phyloP scores from a whole-genome alignment of 35 echinoderm and acorn worm genomes.

The Lytechinus variegatus region DNA sequence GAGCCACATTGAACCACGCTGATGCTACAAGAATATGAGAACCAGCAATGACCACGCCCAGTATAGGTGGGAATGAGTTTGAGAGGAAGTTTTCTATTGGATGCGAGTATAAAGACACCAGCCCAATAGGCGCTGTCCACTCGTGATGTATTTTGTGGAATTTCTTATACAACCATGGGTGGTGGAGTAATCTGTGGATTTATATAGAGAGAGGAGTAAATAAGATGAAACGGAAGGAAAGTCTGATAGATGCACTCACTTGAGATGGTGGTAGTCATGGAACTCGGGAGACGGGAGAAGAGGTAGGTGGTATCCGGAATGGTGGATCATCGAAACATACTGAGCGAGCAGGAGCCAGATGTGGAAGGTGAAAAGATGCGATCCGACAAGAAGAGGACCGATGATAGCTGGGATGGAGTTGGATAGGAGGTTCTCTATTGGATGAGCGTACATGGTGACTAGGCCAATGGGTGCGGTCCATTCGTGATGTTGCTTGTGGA shows the following conservation, averaged over 20 bases:
- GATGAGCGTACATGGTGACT: slow-evolving; percentile 85
- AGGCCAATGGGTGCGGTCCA: slow-evolving; percentile 95
- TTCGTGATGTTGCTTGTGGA: slow-evolving; percentile 97
- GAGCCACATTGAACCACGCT: slow-evolving; percentile 44
- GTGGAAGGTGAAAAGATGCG: slow-evolving; percentile 74
- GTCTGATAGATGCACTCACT: slow-evolving; percentile 79
- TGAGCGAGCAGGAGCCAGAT: slow-evolving; percentile 82
- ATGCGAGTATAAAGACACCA: slow-evolving; percentile 61
- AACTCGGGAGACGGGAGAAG: slow-evolving; percentile 83
- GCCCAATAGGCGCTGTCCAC: slow-evolving; percentile 72
- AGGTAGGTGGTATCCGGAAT: slow-evolving; percentile 94
- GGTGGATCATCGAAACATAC: slow-evolving; percentile 71
- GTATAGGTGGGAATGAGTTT: slow-evolving; percentile 51
- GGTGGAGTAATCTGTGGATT: slow-evolving; percentile 46
- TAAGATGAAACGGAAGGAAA: not conserved
- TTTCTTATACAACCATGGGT: slow-evolving; percentile 43
- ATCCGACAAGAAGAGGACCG: slow-evolving; percentile 91
- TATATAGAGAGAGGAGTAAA: not conserved
- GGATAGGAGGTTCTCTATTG: slow-evolving; percentile 78
- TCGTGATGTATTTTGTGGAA: slow-evolving; percentile 65
- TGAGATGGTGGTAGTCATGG: slow-evolving; percentile 96
- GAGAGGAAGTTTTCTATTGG: slow-evolving; percentile 62
- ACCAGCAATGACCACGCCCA: slow-evolving; percentile 66
- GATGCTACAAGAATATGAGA: slow-evolving; percentile 54
- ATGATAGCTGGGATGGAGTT: slow-evolving; percentile 67